Percentiles rank a stretch among this genome's conserved stretches.
Evolutionary conservation across 1,140 invertebrate species (phyloP).

Genomic region (Drosophila funebris): DNA sequence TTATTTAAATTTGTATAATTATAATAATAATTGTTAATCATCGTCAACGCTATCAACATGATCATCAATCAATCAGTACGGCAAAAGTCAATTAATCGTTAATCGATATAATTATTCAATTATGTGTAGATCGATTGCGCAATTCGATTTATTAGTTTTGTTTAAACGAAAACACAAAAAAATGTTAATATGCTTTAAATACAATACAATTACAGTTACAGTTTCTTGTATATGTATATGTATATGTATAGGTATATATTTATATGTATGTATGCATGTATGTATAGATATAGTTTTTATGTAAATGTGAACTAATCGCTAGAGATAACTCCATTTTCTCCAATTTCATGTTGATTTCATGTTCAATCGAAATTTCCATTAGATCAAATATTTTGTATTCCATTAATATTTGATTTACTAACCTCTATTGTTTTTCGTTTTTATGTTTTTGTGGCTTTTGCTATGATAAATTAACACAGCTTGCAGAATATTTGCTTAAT

Average conservation of each 20-base stretch:
- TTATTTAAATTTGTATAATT: conserved; percentile 20
- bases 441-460: conserved; percentile 17
- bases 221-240: conserved; percentile 14
- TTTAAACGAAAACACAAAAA: conserved; percentile 38
- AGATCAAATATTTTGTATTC: conserved; percentile 1
- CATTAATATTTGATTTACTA: neutral
- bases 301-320: conserved; percentile 34
- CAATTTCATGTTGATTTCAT: neutral
- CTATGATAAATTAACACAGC: conserved; percentile 32
- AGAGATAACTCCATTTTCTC: conserved; percentile 27
- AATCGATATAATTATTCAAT: neutral
- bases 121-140: conserved; percentile 17
- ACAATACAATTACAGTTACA: conserved; percentile 31
- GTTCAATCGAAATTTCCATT: conserved; percentile 16
- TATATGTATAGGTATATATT: conserved; percentile 19
- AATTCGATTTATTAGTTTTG: conserved; percentile 21
- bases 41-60: conserved; percentile 43
- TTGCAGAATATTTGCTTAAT: conserved; percentile 23
- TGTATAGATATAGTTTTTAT: conserved; percentile 49
- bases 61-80: conserved; percentile 58
- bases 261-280: conserved; percentile 29
- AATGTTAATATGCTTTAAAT: conserved; percentile 23
- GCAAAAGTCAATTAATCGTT: conserved; percentile 58
- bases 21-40: conserved; percentile 46
- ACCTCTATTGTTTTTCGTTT: neutral